These are phyloP conservation scores for Xestia xanthographa DNA, from an alignment of 2,888 invertebrate species.

Conservation along the genomic window DNA sequence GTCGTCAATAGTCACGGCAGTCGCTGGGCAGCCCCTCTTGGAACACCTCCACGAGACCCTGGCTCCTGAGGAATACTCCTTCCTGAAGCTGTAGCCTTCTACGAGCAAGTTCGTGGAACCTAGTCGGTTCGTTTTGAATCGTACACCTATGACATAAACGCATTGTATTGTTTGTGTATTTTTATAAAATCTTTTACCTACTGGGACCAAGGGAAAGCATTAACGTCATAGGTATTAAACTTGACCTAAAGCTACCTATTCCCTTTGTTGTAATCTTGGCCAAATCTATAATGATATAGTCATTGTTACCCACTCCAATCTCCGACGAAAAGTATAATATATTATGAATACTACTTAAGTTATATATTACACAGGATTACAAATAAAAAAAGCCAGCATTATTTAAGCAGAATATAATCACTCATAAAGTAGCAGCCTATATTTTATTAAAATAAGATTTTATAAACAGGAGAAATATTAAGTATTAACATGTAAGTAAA, in stretches of 20 bases:
- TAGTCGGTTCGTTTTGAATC: constrained; percentile 57
- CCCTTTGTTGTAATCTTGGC: not conserved
- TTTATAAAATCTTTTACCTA: not conserved
- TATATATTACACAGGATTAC: not conserved
- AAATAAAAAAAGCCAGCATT: constrained; percentile 52
- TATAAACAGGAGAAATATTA: constrained; percentile 81
- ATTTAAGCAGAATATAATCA: constrained; percentile 79
- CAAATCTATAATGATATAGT: not conserved
- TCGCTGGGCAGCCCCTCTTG: constrained; percentile 66
- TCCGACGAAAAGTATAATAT: not conserved
- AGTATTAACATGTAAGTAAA: constrained; percentile 73
- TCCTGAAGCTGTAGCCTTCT: constrained; percentile 55
- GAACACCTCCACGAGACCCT: constrained; percentile 69
- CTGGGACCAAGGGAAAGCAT: not conserved
- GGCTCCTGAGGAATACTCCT: constrained; percentile 55
- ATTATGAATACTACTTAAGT: not conserved
- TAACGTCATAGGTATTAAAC: not conserved
- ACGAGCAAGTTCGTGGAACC: constrained; percentile 54
- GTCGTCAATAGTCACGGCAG: constrained; percentile 58
- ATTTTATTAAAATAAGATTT: constrained; percentile 76
- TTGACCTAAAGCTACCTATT: not conserved
- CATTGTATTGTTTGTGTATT: constrained; percentile 10
- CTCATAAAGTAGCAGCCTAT: constrained; percentile 79
- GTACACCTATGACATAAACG: constrained; percentile 57
- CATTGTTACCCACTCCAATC: not conserved